Conservation (phyloP, 53 echinoderm and acorn worm species). For the Antedon mediterranea region DNA sequence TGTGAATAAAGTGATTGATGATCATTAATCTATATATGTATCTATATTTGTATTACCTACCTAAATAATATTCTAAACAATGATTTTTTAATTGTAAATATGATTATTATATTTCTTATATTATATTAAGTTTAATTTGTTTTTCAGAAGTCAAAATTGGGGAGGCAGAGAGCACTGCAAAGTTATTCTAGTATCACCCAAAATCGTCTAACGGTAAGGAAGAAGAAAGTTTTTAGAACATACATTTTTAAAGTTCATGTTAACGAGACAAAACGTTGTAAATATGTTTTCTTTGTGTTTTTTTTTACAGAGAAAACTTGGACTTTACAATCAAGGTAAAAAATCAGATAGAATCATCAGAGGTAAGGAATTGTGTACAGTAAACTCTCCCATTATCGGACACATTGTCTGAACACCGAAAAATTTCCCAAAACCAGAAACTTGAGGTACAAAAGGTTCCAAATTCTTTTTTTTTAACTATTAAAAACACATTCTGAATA, state of each 20-base stretch:
- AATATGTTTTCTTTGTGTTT: background rate
- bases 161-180: background rate
- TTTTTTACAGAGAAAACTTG: slow-evolving; percentile 19
- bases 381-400: slow-evolving; percentile 1
- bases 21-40: too few relatives aligned
- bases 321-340: slow-evolving; percentile 38
- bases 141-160: background rate
- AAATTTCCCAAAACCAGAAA: too few relatives aligned
- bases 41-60: too few relatives aligned
- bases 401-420: too few relatives aligned
- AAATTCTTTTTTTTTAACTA: too few relatives aligned
- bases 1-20: too few relatives aligned
- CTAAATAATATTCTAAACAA: too few relatives aligned
- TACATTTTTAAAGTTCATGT: background rate
- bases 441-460: too few relatives aligned
- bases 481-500: too few relatives aligned
- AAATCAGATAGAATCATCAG: slow-evolving; percentile 27
- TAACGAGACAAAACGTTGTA: background rate
- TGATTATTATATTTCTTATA: too few relatives aligned
- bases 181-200: slow-evolving; percentile 25
- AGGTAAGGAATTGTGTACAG: slow-evolving; percentile 4
- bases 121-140: too few relatives aligned
- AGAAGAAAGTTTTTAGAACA: background rate
- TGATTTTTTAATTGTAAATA: too few relatives aligned
- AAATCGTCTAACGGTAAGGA: slow-evolving; percentile 33